phyloP scores from a whole-genome alignment of 2,888 invertebrate genomes.

The Drosophila sordidula region DNA sequence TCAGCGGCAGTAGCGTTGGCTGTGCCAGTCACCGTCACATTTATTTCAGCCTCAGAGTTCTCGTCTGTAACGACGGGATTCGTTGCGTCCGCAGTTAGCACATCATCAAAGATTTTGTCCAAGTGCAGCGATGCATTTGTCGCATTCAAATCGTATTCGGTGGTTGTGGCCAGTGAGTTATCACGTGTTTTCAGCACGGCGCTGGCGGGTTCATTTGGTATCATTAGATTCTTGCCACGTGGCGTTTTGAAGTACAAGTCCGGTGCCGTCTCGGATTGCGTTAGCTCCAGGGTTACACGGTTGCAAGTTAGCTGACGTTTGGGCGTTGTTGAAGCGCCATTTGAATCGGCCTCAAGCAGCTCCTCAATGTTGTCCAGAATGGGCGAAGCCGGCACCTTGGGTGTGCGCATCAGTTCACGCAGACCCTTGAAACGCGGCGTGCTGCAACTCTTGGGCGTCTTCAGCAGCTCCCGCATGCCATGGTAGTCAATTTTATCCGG shows the following conservation, averaged over 20 bases:
- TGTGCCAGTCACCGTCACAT: conserved; percentile 39
- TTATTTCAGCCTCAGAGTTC: conserved; percentile 53
- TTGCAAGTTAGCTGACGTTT: conserved; percentile 22
- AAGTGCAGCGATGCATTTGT: conserved; percentile 67
- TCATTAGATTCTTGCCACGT: conserved; percentile 81
- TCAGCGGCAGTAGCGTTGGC: conserved; percentile 39
- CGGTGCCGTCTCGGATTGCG: conserved; percentile 26
- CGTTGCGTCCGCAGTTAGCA: conserved; percentile 46
- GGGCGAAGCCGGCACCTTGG: conserved; percentile 63
- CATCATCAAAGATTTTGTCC: conserved; percentile 80
- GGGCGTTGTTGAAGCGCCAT: conserved; percentile 14
- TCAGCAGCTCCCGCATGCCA: conserved; percentile 69
- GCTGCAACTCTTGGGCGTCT: conserved; percentile 73
- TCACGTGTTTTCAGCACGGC: conserved; percentile 68
- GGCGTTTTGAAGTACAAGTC: conserved; percentile 82
- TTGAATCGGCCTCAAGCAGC: conserved; percentile 51
- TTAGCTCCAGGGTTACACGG: conserved; percentile 15
- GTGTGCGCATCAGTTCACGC: conserved; percentile 71
- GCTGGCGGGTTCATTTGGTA: conserved; percentile 81
- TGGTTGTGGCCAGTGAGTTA: conserved; percentile 57
- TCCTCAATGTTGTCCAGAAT: conserved; percentile 65
- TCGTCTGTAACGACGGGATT: conserved; percentile 13
- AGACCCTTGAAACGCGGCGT: conserved; percentile 68
- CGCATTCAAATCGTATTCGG: conserved; percentile 78
- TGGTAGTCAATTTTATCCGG: conserved; percentile 56